Conservation (phyloP, 2,113 vertebrate species). For the Chrysochloris asiatica region DNA sequence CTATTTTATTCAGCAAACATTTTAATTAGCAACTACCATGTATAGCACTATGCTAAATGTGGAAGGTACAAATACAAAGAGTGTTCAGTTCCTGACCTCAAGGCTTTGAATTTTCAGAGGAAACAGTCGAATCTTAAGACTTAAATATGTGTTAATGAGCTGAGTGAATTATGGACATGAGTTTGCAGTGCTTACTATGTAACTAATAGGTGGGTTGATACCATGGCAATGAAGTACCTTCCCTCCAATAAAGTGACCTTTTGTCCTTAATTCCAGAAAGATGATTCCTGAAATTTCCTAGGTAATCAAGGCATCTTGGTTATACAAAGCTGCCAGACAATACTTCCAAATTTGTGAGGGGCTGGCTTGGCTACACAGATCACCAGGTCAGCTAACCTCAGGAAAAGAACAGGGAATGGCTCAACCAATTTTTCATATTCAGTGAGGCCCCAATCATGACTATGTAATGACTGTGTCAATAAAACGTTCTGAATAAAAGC, state of each 20-base stretch:
- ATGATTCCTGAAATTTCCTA: not conserved
- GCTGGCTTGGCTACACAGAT: not conserved
- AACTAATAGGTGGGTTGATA: not conserved
- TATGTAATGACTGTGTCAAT: not conserved
- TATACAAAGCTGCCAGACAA: not conserved
- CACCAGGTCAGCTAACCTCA: not conserved
- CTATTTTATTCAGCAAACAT: constrained; percentile 19
- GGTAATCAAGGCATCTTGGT: not conserved
- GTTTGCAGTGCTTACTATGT: not conserved
- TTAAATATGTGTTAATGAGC: constrained; percentile 22
- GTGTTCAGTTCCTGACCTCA: not conserved
- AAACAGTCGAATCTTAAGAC: constrained; percentile 34
- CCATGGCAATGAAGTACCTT: not conserved
- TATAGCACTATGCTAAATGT: not conserved
- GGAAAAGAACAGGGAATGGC: not conserved
- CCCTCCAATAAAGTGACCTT: not conserved
- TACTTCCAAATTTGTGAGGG: not conserved
- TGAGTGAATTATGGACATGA: not conserved
- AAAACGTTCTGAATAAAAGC: not conserved
- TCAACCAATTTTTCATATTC: not conserved
- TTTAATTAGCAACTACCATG: not conserved
- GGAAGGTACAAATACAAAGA: not conserved
- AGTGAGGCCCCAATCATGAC: not conserved
- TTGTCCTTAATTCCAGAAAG: not conserved
- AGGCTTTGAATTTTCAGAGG: constrained; percentile 57